Evolutionary conservation across 2,888 invertebrate genomes (phyloP), one percentile per base, ranked within the genome.

Genomic region (Automeris io): DNA sequence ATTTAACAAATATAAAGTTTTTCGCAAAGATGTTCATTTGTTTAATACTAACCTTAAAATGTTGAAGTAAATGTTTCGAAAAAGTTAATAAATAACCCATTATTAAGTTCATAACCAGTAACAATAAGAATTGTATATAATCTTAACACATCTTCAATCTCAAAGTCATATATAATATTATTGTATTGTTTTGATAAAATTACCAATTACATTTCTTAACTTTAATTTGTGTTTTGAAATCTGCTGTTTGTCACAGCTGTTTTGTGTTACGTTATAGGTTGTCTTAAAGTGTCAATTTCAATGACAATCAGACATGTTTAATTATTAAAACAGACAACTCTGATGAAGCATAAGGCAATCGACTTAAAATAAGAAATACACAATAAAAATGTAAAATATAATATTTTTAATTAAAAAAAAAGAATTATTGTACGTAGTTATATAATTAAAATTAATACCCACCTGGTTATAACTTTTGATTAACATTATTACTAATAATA

Each of bases 51-150:
- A 67, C 66, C 61, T 65, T 61, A 45, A 61, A 40, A 40, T 52
- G 49, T 43, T 53, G 47, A 44, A 61, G 52, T 33, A 61, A 25
- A 41, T 51, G 50, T 43, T 57, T 58, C 39, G 49, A 29, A 39
- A 60, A 25, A 31, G 51, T 45, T 37, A 57, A 43, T 43, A 67
- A 34, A 45, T 54, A 68, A 9, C 63, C 57, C 63, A 67, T 67
- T 37, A 22, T 43, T 31, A 32, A 34, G n/a, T 11, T 36, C 8
- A 35, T 18, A 32, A 31, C 8, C 33, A 43, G 5, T 12, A 26
- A 22, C 8, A 35, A 35, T 16, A 24, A 25, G 8, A 33, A 36
- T 34, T 5, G 31, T 21, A 19, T 16, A n/a, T 12, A 8, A 25
- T 32, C 2, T 18, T 18, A n/a, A n/a, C n/a, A n/a, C n/a, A 34